Conservation (phyloP, 2,797 vertebrate species). For the Tolypeutes matacus region DNA sequence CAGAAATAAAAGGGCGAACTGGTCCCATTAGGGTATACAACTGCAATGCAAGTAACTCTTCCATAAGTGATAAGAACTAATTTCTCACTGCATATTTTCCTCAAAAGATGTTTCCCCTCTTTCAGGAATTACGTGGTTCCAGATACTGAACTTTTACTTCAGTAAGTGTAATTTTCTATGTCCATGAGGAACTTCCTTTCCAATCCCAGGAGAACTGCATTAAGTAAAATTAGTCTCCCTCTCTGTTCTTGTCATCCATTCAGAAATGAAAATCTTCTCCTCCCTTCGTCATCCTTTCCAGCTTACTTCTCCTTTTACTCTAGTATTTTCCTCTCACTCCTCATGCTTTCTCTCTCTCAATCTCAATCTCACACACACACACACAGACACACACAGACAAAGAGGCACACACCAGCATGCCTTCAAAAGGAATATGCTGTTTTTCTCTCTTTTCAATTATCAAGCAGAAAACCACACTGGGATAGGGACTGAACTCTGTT, state of each 20-base stretch:
- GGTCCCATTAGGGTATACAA: neutral
- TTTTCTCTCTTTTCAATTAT: neutral
- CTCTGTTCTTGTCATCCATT: neutral
- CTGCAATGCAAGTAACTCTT: neutral
- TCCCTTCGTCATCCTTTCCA: neutral
- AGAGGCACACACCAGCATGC: neutral
- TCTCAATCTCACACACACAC: neutral
- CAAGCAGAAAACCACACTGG: neutral
- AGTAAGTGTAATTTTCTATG: neutral
- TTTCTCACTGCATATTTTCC: conserved; percentile 20
- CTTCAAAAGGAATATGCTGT: neutral
- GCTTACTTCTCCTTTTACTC: neutral
- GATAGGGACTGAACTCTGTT: neutral
- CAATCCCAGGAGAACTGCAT: neutral
- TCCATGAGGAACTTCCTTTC: neutral
- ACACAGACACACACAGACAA: neutral
- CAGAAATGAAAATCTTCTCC: neutral
- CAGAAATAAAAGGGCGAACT: neutral
- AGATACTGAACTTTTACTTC: neutral
- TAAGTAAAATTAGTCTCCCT: neutral
- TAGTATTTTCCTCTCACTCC: neutral
- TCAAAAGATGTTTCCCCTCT: neutral
- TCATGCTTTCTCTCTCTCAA: neutral
- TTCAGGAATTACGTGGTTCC: conserved; percentile 8
- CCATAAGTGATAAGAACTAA: neutral